phyloP scores from a whole-genome alignment of 2,888 invertebrate species.

The Didymodactylos carnosus region DNA sequence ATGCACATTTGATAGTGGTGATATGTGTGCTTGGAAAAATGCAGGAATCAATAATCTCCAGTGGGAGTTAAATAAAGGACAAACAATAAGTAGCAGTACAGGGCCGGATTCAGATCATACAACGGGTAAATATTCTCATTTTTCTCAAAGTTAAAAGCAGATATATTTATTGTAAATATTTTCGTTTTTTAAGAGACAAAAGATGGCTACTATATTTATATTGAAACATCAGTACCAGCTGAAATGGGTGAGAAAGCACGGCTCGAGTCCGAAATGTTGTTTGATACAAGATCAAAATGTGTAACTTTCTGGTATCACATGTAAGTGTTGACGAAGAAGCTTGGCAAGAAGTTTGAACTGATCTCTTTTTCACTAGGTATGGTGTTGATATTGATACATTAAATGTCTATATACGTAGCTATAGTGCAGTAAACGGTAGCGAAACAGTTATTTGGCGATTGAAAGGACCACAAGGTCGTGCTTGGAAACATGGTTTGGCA shows the following conservation, averaged over 20 bases:
- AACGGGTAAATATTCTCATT: not conserved
- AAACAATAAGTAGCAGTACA: slow-evolving; percentile 19
- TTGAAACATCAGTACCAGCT: slow-evolving; percentile 21
- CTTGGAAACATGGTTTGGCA: slow-evolving; percentile 6
- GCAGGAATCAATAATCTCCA: slow-evolving; percentile 5
- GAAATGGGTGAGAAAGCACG: slow-evolving; percentile 21
- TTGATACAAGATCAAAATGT: not conserved
- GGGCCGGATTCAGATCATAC: slow-evolving; percentile 25
- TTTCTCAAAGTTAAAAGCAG: too few species aligned
- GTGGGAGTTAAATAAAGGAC: slow-evolving; percentile 20
- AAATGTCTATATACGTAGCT: slow-evolving; percentile 12
- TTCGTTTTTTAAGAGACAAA: slow-evolving; percentile 16
- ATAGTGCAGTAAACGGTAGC: slow-evolving; percentile 17
- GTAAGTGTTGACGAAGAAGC: not conserved
- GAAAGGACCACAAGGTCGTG: slow-evolving; percentile 20
- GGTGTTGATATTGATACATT: slow-evolving; percentile 2
- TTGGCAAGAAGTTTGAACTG: not conserved
- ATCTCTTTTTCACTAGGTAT: not conserved
- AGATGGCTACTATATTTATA: slow-evolving; percentile 22
- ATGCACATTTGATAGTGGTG: slow-evolving; percentile 18
- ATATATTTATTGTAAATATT: not conserved
- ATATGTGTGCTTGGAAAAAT: slow-evolving; percentile 10
- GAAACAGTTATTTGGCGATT: slow-evolving; percentile 17
- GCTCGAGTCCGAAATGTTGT: slow-evolving; percentile 16
- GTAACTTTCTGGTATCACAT: slow-evolving; percentile 13